Evolutionary conservation across 2,797 vertebrate genomes (phyloP).

Genomic region (Florisuga fusca): DNA sequence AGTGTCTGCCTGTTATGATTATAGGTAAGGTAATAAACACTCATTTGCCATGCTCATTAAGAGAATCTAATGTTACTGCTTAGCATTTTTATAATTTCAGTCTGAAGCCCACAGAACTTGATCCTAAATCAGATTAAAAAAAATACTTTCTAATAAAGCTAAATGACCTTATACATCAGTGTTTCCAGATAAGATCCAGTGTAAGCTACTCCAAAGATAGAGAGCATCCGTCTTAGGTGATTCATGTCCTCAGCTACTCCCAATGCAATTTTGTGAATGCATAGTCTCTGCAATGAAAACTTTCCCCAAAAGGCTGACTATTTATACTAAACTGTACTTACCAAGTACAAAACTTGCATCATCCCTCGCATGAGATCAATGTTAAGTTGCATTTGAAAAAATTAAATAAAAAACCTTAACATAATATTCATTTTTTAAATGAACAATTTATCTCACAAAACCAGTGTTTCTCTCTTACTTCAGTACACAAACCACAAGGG

Average conservation of each 20-base stretch:
- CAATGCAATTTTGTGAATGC: slow-evolving; percentile 13
- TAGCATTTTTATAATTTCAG: neutral
- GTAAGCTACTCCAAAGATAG: slow-evolving; percentile 28
- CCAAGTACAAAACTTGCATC: neutral
- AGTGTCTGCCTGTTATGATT: neutral
- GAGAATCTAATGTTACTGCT: neutral
- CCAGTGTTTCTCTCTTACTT: neutral
- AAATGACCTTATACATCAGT: slow-evolving; percentile 39
- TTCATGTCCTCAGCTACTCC: slow-evolving; percentile 26
- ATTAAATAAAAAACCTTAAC: neutral
- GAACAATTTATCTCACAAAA: neutral
- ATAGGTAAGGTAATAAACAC: slow-evolving; percentile 15
- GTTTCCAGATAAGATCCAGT: slow-evolving; percentile 29
- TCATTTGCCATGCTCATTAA: slow-evolving; percentile 6
- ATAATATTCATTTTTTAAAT: neutral
- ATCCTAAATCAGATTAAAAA: slow-evolving; percentile 29
- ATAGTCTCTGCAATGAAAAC: slow-evolving; percentile 20
- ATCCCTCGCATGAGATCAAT: neutral
- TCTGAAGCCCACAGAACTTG: neutral
- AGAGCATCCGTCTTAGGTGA: slow-evolving; percentile 43
- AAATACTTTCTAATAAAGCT: slow-evolving; percentile 34
- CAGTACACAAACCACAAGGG: neutral
- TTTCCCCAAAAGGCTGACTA: slow-evolving; percentile 4
- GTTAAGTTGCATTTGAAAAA: neutral
- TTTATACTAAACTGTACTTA: slow-evolving; percentile 10